These are phyloP conservation scores for Gryon sp. DNA, from an alignment of 1,140 invertebrate genomes.

Conservation along the genomic window DNA sequence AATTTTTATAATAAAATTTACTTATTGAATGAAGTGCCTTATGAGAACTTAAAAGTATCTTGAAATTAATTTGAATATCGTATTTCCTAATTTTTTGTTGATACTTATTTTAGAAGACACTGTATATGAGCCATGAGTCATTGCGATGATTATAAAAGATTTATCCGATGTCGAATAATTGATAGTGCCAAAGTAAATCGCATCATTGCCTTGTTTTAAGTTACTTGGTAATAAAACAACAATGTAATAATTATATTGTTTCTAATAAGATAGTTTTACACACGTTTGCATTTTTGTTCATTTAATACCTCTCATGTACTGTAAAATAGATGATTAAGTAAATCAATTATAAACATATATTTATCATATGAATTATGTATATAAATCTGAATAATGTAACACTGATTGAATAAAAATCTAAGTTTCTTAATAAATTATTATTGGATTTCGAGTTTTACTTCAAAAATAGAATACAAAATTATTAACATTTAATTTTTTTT, in stretches of 20 bases:
- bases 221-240: conserved; percentile 51
- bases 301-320: conserved; percentile 5
- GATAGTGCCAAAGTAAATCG: conserved; percentile 62
- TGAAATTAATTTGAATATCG: too few species aligned
- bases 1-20: too few species aligned
- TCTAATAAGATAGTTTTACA: conserved; percentile 63
- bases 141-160: conserved; percentile 38
- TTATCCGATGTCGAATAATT: conserved; percentile 58
- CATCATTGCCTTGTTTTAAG: conserved; percentile 59
- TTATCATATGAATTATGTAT: too few species aligned
- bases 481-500: too few species aligned
- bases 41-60: too few species aligned
- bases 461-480: too few species aligned
- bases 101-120: too few species aligned
- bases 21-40: too few species aligned
- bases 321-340: neutral
- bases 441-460: neutral
- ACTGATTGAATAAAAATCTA: neutral
- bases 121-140: conserved; percentile 9
- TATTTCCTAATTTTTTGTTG: too few species aligned
- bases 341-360: too few species aligned
- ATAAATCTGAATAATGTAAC: too few species aligned
- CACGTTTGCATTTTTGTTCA: conserved; percentile 33
- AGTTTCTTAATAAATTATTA: neutral
- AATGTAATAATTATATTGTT: conserved; percentile 63